Evolutionary conservation across 2,797 vertebrate species (phyloP), one percentile per base, ranked within the genome.

Genomic region (Zenarchopterus dispar): DNA sequence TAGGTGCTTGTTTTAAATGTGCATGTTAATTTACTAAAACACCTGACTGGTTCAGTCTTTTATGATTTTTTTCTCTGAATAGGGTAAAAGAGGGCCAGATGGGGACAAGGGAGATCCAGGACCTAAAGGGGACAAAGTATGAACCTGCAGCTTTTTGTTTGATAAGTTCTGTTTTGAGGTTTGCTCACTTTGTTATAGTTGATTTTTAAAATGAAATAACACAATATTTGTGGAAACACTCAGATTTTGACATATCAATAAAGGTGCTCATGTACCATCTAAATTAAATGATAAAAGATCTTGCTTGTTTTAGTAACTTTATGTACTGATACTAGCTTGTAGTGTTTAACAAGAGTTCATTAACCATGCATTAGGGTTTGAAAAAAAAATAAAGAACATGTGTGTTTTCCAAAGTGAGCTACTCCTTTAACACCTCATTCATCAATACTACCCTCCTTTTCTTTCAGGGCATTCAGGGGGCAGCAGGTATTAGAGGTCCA

Each of bases 81-180:
- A 97, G 96, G 96, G 95, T 17, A 85, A 67, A 44, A 81, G 57
- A 79, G 94, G 94, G 53, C 85, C 78, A 0, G 75, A 88, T 47
- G 96, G 95, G 75, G 94, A 94, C 66, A 92, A 89, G 26, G 96
- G 96, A 3, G 82, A 93, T 45, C 23, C 56, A 28, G 96, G 96
- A 70, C 56, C 73, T 11, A 95, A 94, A 92, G 96, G 96, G 57
- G 72, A 88, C 69, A 92, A 89, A 89, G 96, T 97, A 93, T 19
- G 83, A 83, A 36, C 15, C 18, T 11, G 5, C 6, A 22, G 2
- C 43, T 45, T 45, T 44, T 45, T 45, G 15, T n/a, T 9, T 18
- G n/a, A 45, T 18, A 9, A 19, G 5, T 8, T n/a, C n/a, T 45
- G n/a, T 8, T 45, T 45, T 8, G 44, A 19, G 9, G 18, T 19